Percentiles rank a stretch among this genome's conserved stretches.
These are phyloP conservation scores for Gallinago stenura DNA, from an alignment of 2,797 vertebrate species.

Conservation along the genomic window DNA sequence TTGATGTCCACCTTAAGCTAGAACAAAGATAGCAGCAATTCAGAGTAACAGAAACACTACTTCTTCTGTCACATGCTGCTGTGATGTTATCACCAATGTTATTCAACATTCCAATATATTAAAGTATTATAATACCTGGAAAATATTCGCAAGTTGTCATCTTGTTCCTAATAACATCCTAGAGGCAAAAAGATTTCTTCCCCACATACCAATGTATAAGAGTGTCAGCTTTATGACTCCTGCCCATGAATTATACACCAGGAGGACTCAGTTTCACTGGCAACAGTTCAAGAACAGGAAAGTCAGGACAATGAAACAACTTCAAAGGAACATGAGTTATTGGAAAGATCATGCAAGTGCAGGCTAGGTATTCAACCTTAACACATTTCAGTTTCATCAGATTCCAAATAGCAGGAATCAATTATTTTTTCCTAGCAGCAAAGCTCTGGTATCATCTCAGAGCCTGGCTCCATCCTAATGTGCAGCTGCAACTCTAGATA, in stretches of 20 bases:
- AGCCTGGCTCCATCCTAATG: not conserved
- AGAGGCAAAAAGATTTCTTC: conserved; percentile 13
- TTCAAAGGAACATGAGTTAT: conserved; percentile 50
- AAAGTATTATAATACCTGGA: conserved; percentile 37
- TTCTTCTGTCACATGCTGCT: not conserved
- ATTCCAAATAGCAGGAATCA: conserved; percentile 62
- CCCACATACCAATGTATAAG: not conserved
- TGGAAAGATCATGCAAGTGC: conserved; percentile 50
- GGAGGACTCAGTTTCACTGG: conserved; percentile 24
- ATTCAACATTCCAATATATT: not conserved
- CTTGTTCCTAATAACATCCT: conserved; percentile 42
- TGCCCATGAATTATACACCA: conserved; percentile 22
- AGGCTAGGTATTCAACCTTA: conserved; percentile 33
- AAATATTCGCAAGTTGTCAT: conserved; percentile 55
- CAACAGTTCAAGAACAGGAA: conserved; percentile 38
- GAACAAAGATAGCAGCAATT: not conserved
- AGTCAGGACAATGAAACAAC: not conserved
- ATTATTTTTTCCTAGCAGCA: not conserved
- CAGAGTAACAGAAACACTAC: not conserved
- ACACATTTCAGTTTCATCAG: conserved; percentile 34
- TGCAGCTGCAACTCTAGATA: conserved; percentile 10
- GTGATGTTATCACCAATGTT: conserved; percentile 27
- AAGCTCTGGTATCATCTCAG: conserved; percentile 14
- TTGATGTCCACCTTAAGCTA: not conserved
- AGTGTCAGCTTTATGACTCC: conserved; percentile 29